Evolutionary conservation across 64 coral and sea anemone genomes (phyloP), one percentile per base, ranked within the genome.

Genomic region (Montipora foliosa): DNA sequence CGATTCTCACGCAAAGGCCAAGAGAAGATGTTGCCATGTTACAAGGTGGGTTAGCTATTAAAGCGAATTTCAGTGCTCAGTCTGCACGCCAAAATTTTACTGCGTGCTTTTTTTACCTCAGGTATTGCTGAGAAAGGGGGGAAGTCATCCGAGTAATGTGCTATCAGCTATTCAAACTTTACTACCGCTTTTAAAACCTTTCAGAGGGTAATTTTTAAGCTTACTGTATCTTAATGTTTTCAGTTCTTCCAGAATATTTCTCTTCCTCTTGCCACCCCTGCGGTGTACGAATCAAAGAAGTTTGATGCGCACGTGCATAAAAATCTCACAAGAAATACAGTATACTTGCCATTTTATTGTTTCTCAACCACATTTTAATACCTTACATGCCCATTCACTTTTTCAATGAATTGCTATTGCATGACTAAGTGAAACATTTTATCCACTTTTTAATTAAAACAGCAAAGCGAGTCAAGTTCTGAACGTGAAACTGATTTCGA

Each of bases 11-110:
- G 19, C 73, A 88, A 37, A 78, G 89, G 68, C 68, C 77, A 19
- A 71, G 96, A 44, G 93, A 97, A 16, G 89, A 94, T 25, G 76
- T 93, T 15, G 89, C 93, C 0, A 74, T 97, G 10, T 97, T 87
- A 88, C 96, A 97, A 97, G 96, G 96, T 97, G 91, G 49, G 89
- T 75, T 61, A 68, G 8, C 4, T 70, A 0, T 48, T 12, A 11
- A 17, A 15, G 21, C n/a, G 37, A 37, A 14, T 60, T 37, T 15
- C 22, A 25, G 24, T 13, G 8, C 11, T 6, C 6, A 86, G 70
- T 86, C 46, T 51, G 82, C 46, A 86, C 62, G 66, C 66, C 9
- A 49, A 50, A 72, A 71, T 21, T 71, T 1, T n/a, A 71, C 49
- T 71, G 46, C 17, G 66, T 71, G 47, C 64, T 16, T 44, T 71